phyloP scores from a whole-genome alignment of 2,113 vertebrate species.

The Pogona vitticeps region DNA sequence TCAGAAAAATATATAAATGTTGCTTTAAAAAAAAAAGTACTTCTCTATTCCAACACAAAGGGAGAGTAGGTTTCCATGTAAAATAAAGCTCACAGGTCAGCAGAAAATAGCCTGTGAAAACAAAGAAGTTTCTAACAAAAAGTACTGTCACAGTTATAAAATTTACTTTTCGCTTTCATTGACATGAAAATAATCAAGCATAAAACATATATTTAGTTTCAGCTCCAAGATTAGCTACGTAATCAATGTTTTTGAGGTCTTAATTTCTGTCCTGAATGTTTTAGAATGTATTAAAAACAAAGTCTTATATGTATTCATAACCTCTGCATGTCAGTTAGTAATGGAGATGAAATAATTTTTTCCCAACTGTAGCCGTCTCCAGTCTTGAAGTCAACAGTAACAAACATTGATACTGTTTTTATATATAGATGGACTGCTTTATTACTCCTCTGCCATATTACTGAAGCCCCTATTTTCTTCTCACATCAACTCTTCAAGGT shows the following conservation, averaged over 20 bases:
- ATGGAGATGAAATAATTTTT: not conserved
- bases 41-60: not conserved
- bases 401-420: not conserved
- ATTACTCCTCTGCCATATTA: not conserved
- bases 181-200: not conserved
- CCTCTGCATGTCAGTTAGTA: not conserved
- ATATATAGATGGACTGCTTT: not conserved
- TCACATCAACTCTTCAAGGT: fast-evolving
- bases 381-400: not conserved
- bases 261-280: not conserved
- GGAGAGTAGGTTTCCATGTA: not conserved
- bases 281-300: not conserved
- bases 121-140: not conserved
- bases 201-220: not conserved
- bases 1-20: not conserved
- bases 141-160: not conserved
- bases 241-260: not conserved
- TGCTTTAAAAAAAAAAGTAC: not conserved
- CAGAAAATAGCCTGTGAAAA: conserved; percentile 44
- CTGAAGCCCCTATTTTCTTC: not conserved
- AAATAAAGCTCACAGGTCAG: conserved; percentile 46
- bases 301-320: not conserved
- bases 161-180: not conserved
- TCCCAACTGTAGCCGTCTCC: not conserved
- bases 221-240: not conserved